These are phyloP conservation scores for Ferrisia virgata DNA, from an alignment of 2,888 invertebrate species.

Conservation along the genomic window DNA sequence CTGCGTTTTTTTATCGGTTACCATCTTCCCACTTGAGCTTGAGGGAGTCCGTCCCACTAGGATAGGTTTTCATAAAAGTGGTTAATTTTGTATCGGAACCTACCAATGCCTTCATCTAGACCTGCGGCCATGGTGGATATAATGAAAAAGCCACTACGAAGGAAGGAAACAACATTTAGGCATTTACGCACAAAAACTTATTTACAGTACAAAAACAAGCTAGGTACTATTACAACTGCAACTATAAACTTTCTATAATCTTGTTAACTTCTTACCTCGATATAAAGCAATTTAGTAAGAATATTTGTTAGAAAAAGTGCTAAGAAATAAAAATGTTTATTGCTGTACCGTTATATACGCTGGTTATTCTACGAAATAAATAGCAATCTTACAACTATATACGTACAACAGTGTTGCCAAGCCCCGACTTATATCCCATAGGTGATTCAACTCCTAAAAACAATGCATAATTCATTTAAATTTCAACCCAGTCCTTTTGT, in stretches of 20 bases:
- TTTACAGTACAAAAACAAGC: not conserved
- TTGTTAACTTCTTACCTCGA: conserved; percentile 28
- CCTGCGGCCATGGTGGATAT: not conserved
- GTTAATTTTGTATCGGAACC: not conserved
- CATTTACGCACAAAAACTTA: not conserved
- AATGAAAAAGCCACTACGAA: not conserved
- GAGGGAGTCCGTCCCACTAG: no score
- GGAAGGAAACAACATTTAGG: not conserved
- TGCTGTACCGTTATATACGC: not conserved
- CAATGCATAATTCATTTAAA: conserved; percentile 30
- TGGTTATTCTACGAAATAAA: not conserved
- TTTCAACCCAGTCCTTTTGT: not conserved
- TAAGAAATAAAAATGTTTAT: not conserved
- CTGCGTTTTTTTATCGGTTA: no score
- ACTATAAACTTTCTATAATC: conserved; percentile 21
- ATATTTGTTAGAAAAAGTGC: not conserved
- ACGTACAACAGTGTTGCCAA: conserved; percentile 19
- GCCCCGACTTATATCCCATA: not conserved
- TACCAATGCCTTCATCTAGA: no score
- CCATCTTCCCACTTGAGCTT: no score
- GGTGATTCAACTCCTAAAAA: conserved; percentile 19
- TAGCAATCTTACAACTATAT: conserved; percentile 9
- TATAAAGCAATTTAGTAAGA: conserved; percentile 21
- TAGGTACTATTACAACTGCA: no score
- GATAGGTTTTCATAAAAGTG: not conserved